A percentile compares a stretch with the other conserved stretches of the same genome.
phyloP scores from a whole-genome alignment of 2,113 vertebrate genomes.

The Cinclus mexicanus region DNA sequence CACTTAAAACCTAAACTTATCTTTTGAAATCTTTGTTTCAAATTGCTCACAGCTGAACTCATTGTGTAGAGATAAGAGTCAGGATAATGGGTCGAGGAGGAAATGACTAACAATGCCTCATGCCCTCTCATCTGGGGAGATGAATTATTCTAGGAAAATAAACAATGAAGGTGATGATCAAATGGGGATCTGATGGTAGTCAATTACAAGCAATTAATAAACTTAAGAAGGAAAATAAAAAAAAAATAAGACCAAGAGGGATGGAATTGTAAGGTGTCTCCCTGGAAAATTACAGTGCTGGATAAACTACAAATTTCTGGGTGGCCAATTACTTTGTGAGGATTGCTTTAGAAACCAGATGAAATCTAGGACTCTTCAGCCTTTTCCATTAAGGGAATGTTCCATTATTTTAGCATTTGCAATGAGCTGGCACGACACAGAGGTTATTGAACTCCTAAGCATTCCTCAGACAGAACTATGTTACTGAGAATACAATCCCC shows the following conservation, averaged over 20 bases:
- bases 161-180: background rate
- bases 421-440: background rate
- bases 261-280: background rate
- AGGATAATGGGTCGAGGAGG: background rate
- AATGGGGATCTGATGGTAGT: background rate
- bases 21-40: background rate
- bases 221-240: background rate
- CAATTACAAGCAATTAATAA: background rate
- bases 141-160: background rate
- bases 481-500: background rate
- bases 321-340: background rate
- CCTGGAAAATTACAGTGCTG: background rate
- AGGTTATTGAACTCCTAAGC: background rate
- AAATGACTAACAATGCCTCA: background rate
- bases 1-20: no score
- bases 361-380: background rate
- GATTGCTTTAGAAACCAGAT: background rate
- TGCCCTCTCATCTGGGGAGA: background rate
- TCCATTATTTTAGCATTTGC: background rate
- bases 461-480: background rate
- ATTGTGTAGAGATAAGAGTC: background rate
- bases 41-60: rapidly evolving
- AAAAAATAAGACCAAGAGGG: rapidly evolving
- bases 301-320: background rate
- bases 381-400: background rate